A percentile compares a stretch with the other conserved stretches of the same genome.
Conservation (phyloP, 2,113 vertebrate species). For the Gymnogyps californianus region DNA sequence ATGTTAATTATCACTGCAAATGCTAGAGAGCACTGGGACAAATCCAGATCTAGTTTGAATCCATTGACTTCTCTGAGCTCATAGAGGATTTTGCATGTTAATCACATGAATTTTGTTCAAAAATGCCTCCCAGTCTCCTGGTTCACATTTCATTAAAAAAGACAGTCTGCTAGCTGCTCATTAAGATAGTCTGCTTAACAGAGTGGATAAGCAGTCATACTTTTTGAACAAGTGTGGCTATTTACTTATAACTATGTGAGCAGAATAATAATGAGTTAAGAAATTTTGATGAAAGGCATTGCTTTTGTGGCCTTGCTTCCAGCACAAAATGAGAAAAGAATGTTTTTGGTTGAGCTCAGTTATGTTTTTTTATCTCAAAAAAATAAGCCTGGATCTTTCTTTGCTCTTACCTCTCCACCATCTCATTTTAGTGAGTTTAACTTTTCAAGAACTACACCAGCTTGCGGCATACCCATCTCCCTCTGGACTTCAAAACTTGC, state of each 20-base stretch:
- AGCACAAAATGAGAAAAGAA: background rate
- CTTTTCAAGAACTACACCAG: background rate
- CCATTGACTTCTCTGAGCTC: background rate
- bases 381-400: background rate
- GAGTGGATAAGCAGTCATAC: background rate
- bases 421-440: background rate
- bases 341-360: background rate
- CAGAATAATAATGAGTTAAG: background rate
- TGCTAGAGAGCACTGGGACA: background rate
- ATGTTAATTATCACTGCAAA: background rate
- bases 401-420: background rate
- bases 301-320: background rate
- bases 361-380: background rate
- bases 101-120: background rate
- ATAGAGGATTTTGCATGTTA: background rate
- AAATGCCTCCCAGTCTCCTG: background rate
- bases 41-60: slow-evolving; percentile 1
- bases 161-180: background rate
- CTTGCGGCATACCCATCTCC: background rate
- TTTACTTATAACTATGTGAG: background rate
- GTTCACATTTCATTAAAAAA: background rate
- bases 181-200: background rate
- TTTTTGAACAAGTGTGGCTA: background rate
- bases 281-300: background rate
- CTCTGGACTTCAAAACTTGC: background rate